Conservation (phyloP, 1,140 invertebrate genomes). For the Bombus soroeensis region DNA sequence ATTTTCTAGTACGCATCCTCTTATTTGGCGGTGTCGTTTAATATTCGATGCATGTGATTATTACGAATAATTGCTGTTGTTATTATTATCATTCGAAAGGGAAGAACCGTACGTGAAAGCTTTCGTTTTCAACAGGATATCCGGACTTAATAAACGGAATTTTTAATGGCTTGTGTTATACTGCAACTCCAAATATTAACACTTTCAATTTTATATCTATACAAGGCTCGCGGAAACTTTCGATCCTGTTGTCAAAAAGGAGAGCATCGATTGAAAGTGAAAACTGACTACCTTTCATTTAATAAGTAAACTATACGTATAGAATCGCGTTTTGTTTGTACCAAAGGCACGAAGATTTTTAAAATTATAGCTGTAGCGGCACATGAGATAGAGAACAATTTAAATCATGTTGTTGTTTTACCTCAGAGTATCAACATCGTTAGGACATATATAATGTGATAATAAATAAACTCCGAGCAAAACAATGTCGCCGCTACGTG, state of each 20-base stretch:
- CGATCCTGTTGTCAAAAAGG: background rate
- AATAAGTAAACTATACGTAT: background rate
- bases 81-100: constrained; percentile 4
- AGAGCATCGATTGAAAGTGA: background rate
- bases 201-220: background rate
- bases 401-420: too few species aligned
- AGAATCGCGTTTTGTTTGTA: background rate
- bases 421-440: too few species aligned
- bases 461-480: too few species aligned
- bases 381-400: too few species aligned
- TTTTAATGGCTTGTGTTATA: background rate
- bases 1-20: too few species aligned
- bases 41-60: constrained; percentile 7
- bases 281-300: background rate
- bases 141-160: constrained; percentile 16
- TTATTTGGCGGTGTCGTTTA: background rate
- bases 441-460: too few species aligned
- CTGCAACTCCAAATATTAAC: background rate
- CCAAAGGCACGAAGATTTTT: background rate
- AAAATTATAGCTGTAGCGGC: background rate
- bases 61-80: constrained; percentile 26
- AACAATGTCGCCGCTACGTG: too few species aligned
- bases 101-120: constrained; percentile 2
- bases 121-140: constrained; percentile 47
- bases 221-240: background rate